These are phyloP conservation scores for Drosophila kurseongensis DNA, from an alignment of 1,140 invertebrate species.

Conservation along the genomic window DNA sequence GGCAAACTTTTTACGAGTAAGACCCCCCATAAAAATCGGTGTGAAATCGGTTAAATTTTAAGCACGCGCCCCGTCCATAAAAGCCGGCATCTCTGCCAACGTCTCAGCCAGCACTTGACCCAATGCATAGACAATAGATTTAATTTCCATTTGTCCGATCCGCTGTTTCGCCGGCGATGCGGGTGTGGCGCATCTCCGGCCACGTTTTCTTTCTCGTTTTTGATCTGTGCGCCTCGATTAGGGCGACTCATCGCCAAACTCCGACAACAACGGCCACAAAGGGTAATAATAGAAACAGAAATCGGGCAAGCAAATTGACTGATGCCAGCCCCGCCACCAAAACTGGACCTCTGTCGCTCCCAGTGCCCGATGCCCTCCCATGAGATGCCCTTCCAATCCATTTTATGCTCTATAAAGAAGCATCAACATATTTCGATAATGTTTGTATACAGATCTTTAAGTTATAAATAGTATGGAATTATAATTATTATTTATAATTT, in stretches of 20 bases:
- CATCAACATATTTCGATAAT: too few relatives aligned
- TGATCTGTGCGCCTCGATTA: conserved; percentile 74
- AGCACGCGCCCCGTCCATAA: conserved; percentile 60
- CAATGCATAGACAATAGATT: conserved; percentile 74
- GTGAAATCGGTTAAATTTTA: conserved; percentile 53
- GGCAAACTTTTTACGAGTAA: conserved; percentile 19
- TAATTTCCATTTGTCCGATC: conserved; percentile 72
- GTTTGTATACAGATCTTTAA: too few relatives aligned
- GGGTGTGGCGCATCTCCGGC: conserved; percentile 79
- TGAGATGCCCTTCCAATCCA: conserved; percentile 35
- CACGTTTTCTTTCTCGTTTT: conserved; percentile 62
- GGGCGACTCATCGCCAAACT: conserved; percentile 53
- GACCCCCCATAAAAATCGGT: conserved; percentile 35
- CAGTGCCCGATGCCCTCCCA: conserved; percentile 60
- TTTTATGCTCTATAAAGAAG: conserved; percentile 1
- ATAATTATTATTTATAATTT: too few relatives aligned
- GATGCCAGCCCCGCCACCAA: conserved; percentile 58
- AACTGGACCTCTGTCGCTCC: conserved; percentile 38
- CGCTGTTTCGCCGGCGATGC: conserved; percentile 50
- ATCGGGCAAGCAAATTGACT: conserved; percentile 73
- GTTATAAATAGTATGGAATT: too few relatives aligned
- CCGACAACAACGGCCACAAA: conserved; percentile 25
- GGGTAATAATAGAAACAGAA: conserved; percentile 62
- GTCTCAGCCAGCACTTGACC: conserved; percentile 76
- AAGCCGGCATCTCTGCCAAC: conserved; percentile 15